A percentile compares a stretch with the other conserved stretches of the same genome.
These are phyloP conservation scores for Reticulitermes lucifugus DNA, from an alignment of 2,888 invertebrate genomes.

Conservation along the genomic window DNA sequence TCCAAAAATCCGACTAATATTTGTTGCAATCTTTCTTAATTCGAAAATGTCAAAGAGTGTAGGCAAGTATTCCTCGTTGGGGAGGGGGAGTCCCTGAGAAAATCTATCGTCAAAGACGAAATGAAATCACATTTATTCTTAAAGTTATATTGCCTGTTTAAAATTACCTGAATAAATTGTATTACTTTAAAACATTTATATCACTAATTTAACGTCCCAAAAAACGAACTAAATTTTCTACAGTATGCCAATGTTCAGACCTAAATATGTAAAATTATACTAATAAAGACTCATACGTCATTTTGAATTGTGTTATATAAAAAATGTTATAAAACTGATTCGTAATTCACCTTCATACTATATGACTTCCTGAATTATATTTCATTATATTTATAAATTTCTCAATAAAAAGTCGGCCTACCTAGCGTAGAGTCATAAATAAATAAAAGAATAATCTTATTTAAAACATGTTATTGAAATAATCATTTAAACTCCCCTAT, in stretches of 20 bases:
- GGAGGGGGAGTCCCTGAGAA: slow-evolving; percentile 50
- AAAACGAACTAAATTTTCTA: background rate
- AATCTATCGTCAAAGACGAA: slow-evolving; percentile 46
- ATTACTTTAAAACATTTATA: slow-evolving; percentile 3
- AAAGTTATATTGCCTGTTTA: slow-evolving; percentile 12
- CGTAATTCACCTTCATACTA: background rate
- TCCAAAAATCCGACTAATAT: too few species aligned
- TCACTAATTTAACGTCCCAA: background rate
- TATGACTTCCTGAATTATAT: slow-evolving; percentile 23
- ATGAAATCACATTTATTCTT: background rate
- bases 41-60: slow-evolving; percentile 13
- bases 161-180: slow-evolving; percentile 1
- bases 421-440: slow-evolving; percentile 33
- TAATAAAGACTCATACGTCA: background rate
- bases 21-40: too few species aligned
- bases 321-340: slow-evolving; percentile 9
- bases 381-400: slow-evolving; percentile 37
- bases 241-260: background rate
- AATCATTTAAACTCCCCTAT: slow-evolving; percentile 12
- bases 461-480: slow-evolving; percentile 29
- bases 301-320: slow-evolving; percentile 10
- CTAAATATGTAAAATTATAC: background rate
- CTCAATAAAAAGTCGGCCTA: slow-evolving; percentile 24
- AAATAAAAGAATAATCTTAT: slow-evolving; percentile 57
- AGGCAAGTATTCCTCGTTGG: slow-evolving; percentile 41